A percentile compares a stretch with the other conserved stretches of the same genome.
Evolutionary conservation across 2,888 invertebrate genomes (phyloP).

Genomic region (Caenorhabditis sinica): DNA sequence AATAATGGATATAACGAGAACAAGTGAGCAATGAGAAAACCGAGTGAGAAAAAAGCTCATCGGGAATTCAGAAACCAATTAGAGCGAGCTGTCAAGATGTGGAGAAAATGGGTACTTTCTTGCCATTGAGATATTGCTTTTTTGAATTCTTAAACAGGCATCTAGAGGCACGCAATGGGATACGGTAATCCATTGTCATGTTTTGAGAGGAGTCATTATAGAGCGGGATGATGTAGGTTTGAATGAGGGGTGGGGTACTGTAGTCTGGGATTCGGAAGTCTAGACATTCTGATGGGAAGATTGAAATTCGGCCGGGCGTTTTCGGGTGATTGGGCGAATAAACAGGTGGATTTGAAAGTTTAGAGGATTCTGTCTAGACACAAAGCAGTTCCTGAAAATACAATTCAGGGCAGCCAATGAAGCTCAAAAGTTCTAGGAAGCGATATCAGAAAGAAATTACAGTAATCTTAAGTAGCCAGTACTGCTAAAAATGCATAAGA

Average conservation of each 20-base stretch:
- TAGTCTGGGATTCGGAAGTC: background rate
- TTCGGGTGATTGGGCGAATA: too few species aligned
- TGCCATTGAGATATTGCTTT: conserved; percentile 52
- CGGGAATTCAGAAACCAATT: conserved; percentile 53
- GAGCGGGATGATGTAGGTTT: background rate
- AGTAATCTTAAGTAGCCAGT: too few species aligned
- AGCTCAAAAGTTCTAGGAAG: too few species aligned
- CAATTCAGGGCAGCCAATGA: too few species aligned
- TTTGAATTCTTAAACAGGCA: conserved; percentile 42
- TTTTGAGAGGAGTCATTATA: background rate
- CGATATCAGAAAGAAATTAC: too few species aligned
- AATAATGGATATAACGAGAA: background rate
- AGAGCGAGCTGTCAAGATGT: conserved; percentile 22
- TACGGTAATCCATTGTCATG: background rate
- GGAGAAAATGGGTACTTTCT: conserved; percentile 16
- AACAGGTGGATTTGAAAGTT: too few species aligned
- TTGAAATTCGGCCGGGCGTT: background rate
- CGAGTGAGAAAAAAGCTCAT: conserved; percentile 20
- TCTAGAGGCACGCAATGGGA: background rate
- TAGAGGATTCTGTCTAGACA: too few species aligned
- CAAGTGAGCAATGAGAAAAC: background rate
- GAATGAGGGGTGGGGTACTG: background rate
- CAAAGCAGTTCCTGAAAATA: too few species aligned
- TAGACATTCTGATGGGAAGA: background rate
- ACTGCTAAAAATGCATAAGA: too few species aligned